Evolutionary conservation across 2,113 vertebrate genomes (phyloP), one percentile per base, ranked within the genome.

Genomic region (Equus przewalskii): DNA sequence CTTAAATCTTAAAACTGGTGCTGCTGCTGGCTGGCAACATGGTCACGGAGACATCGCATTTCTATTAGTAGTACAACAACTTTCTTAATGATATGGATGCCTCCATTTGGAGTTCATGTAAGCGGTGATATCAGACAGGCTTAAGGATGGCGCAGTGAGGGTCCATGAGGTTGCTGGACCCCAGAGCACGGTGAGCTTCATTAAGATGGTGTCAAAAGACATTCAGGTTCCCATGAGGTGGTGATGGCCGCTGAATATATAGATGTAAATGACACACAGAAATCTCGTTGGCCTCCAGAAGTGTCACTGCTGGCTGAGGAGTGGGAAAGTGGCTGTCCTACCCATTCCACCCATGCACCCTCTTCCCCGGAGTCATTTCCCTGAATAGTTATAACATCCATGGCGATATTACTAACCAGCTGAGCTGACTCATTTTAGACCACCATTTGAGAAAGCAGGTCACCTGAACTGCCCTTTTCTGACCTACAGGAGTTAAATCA

Each of bases 1-100:
- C 24, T 96, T 58, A 80, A 41, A 73, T 84, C 49, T 83, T 81
- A 91, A 97, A 89, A 72, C 11, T 51, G 56, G 12, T 41, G 14
- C 70, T 54, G 4, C 22, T 64, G 30, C 12, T 78, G 69, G 13
- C 58, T 90, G 49, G 30, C 33, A 73, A 7, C 60, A 19, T 73
- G 7, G 21, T 41, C 79, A 54, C 26, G 3, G 54, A 73, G 81
- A 58, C 0, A 56, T 49, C 56, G 89, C 54, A 58, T 70, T 86
- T 87, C 62, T 85, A 10, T 72, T 65, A 18, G 24, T 46, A 58
- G n/a, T 58, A 56, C n/a, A 24, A 33, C 51, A 72, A n/a, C 60
- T 62, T 94, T 95, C 30, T 56, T 89, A 70, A 75, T 46, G 19
- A 64, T 26, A 12, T 83, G 30, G 28, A 62, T 49, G 9, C 69